phyloP scores from a whole-genome alignment of 2,888 invertebrate species.

The Hylaea fasciaria region DNA sequence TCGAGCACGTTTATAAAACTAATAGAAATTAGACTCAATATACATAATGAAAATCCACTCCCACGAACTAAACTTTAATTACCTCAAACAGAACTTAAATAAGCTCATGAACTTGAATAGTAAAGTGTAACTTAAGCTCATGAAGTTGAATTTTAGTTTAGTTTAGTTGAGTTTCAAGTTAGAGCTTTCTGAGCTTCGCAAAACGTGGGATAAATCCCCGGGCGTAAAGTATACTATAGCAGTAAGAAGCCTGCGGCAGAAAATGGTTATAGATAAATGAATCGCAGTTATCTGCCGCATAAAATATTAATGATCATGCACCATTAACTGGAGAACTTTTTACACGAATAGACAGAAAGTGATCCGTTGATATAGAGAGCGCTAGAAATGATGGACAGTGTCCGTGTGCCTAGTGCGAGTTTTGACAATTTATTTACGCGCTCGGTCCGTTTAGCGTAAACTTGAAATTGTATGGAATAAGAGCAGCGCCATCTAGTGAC shows the following conservation, averaged over 20 bases:
- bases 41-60: too few species aligned
- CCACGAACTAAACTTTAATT: too few species aligned
- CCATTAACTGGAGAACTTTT: slow-evolving; percentile 64
- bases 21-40: too few species aligned
- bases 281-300: slow-evolving; percentile 56
- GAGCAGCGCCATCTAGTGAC: too few species aligned
- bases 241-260: slow-evolving; percentile 7
- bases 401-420: too few species aligned
- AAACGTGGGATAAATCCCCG: slow-evolving; percentile 6
- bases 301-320: slow-evolving; percentile 68
- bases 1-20: too few species aligned
- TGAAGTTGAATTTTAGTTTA: not conserved
- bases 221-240: slow-evolving; percentile 13
- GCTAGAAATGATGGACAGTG: slow-evolving; percentile 19
- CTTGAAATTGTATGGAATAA: too few species aligned
- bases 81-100: too few species aligned
- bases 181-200: slow-evolving; percentile 5
- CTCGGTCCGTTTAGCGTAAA: too few species aligned
- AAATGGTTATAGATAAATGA: slow-evolving; percentile 43
- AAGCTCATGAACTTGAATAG: too few species aligned
- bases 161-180: not conserved
- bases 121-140: not conserved
- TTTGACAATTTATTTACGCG: too few species aligned
- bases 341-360: slow-evolving; percentile 45
- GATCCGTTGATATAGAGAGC: slow-evolving; percentile 17